A percentile compares a stretch with the other conserved stretches of the same genome.
Conservation (phyloP, 2,113 vertebrate species). For the Odontophorus gujanensis region DNA sequence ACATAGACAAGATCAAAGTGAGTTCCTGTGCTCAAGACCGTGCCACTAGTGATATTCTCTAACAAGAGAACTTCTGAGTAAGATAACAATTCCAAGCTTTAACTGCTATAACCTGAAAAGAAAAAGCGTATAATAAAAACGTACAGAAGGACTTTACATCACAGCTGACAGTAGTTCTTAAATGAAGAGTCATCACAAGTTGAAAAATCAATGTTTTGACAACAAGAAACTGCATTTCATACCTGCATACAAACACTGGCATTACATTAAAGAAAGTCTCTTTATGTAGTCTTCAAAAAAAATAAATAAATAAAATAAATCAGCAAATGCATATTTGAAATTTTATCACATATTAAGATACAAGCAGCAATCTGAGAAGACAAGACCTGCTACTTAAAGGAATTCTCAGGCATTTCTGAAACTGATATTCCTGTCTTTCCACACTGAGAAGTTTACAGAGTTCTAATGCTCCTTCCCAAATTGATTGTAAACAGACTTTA, state of each 20-base stretch:
- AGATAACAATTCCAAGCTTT: neutral
- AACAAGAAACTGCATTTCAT: neutral
- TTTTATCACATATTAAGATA: neutral
- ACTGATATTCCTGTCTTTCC: neutral
- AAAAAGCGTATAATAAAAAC: neutral
- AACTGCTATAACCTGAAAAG: neutral
- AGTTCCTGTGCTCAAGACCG: neutral
- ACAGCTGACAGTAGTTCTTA: neutral
- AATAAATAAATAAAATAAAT: neutral
- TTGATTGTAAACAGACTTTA: slow-evolving; percentile 54
- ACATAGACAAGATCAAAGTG: neutral
- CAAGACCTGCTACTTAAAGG: neutral
- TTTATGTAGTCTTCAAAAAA: neutral
- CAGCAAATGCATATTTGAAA: neutral
- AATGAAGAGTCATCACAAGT: neutral
- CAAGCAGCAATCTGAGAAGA: neutral
- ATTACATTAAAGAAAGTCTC: neutral
- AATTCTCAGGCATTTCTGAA: slow-evolving; percentile 9
- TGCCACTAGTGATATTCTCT: neutral
- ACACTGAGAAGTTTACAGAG: neutral
- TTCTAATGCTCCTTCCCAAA: slow-evolving; percentile 47
- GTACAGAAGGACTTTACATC: neutral
- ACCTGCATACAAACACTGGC: neutral
- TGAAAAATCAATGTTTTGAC: neutral
- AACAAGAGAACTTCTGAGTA: neutral